phyloP scores from a whole-genome alignment of 2,888 invertebrate genomes.

The Drosophila rubida region DNA sequence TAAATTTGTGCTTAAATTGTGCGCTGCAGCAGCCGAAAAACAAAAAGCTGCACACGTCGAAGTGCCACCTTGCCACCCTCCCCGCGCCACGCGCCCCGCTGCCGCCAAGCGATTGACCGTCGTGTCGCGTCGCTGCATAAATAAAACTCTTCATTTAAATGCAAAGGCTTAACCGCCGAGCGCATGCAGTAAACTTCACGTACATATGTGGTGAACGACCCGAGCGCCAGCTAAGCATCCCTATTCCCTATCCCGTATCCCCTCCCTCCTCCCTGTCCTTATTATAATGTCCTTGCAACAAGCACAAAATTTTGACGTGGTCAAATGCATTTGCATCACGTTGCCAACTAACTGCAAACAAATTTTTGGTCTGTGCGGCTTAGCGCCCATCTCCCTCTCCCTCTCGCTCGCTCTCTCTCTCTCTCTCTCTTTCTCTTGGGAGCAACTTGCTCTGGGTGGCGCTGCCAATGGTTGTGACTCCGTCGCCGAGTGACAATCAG shows the following conservation, averaged over 20 bases:
- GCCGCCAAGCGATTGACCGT: neutral
- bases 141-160: constrained; percentile 70
- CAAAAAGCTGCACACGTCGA: neutral
- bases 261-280: neutral
- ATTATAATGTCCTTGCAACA: constrained; percentile 35
- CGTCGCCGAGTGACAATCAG: constrained; percentile 28
- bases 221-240: constrained; percentile 4
- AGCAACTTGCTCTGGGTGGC: constrained; percentile 27
- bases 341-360: constrained; percentile 64
- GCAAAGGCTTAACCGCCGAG: constrained; percentile 59
- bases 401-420: neutral
- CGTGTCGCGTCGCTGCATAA: constrained; percentile 47
- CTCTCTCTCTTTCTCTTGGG: no score
- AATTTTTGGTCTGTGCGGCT: constrained; percentile 61
- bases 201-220: constrained; percentile 40
- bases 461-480: constrained; percentile 21
- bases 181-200: constrained; percentile 57
- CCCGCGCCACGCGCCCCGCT: neutral
- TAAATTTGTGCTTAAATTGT: constrained; percentile 49
- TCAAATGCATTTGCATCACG: constrained; percentile 71
- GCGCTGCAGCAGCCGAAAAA: constrained; percentile 15
- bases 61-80: neutral
- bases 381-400: constrained; percentile 20
- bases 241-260: neutral
- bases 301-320: constrained; percentile 58